Conservation (phyloP, 2,113 vertebrate genomes). For the Chrysemys picta region DNA sequence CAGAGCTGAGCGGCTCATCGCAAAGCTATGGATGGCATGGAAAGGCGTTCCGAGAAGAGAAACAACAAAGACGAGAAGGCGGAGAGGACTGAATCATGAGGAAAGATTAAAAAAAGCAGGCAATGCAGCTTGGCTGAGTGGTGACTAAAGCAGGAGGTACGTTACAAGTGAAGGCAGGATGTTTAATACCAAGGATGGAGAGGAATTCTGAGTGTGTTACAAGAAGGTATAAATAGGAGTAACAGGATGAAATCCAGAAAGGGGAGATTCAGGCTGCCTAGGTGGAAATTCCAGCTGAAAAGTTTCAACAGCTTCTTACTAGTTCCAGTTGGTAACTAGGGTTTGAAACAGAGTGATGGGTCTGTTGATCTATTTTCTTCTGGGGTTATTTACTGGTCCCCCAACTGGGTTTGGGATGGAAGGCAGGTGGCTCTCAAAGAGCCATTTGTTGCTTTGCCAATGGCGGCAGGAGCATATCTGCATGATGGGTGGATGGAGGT, state of each 20-base stretch:
- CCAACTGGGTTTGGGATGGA: not conserved
- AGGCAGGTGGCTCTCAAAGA: not conserved
- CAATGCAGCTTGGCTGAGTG: not conserved
- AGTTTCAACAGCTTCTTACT: not conserved
- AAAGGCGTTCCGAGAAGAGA: not conserved
- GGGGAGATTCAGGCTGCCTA: not conserved
- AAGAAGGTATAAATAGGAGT: not conserved
- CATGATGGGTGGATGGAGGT: not conserved
- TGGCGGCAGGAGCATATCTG: not conserved
- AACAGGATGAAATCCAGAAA: not conserved
- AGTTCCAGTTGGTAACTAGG: not conserved
- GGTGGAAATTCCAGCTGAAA: not conserved
- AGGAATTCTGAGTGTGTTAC: not conserved
- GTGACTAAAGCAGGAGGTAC: not conserved
- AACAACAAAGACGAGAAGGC: not conserved
- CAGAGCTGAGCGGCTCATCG: not conserved
- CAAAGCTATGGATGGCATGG: not conserved
- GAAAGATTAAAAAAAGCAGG: not conserved
- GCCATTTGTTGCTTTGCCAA: not conserved
- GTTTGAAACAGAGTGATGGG: not conserved
- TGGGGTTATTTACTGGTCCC: not conserved
- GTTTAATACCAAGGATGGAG: not conserved
- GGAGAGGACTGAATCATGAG: not conserved
- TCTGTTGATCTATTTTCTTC: not conserved
- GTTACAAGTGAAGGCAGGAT: not conserved